Base-by-base conservation (phyloP, 2,888 invertebrate species). In the Lasioglossum marginatum region DNA sequence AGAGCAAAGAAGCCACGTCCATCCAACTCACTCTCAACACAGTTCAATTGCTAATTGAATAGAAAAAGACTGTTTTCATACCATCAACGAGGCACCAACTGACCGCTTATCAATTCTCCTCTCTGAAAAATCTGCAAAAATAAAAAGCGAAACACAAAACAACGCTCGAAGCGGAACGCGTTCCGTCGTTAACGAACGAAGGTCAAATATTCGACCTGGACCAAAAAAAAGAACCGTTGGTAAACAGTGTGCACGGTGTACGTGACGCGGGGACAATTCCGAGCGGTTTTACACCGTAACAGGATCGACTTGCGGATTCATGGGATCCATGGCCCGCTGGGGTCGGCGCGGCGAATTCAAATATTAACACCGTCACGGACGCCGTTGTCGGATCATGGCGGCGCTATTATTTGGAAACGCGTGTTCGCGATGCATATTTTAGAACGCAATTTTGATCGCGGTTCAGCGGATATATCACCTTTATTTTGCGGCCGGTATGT, bases 381-480 rank as follows among this genome's bases (percentile, higher is more conserved):
- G 52, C 16, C 19, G 57, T 27, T 37, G 37, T 19, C 27, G 37
- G 34, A 23, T 70, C 82, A 48, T 57, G 75, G 40, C 40, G 43
- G 34, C 43, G 63, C 60, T 71, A 82, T 83, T 82, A 76, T 76
- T 76, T 66, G 63, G 34, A 63, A 71, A 72, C 63, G n/a, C 52
- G 34, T 23, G 43, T 52, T 43, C 31, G 23, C 71, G 48, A 14
- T 82, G 83, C 75, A 83, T 76, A 76, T 66, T 76, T 71, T 37
- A 75, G 43, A 4, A 43, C 8, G 68, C 82, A 82, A 81, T 82
- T 63, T 72, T 40, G 76, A 82, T 48, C 40, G n/a, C 37, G 70
- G 82, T 6, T 14, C 40, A 10, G 14, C n/a, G 75, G 37, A 75
- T 76, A 23, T 63, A 72, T 72, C 82, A 43, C 48, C 71, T 52